Percentiles rank a stretch among this genome's conserved stretches.
phyloP scores from a whole-genome alignment of 1,140 invertebrate genomes.

The Heterodera schachtii region DNA sequence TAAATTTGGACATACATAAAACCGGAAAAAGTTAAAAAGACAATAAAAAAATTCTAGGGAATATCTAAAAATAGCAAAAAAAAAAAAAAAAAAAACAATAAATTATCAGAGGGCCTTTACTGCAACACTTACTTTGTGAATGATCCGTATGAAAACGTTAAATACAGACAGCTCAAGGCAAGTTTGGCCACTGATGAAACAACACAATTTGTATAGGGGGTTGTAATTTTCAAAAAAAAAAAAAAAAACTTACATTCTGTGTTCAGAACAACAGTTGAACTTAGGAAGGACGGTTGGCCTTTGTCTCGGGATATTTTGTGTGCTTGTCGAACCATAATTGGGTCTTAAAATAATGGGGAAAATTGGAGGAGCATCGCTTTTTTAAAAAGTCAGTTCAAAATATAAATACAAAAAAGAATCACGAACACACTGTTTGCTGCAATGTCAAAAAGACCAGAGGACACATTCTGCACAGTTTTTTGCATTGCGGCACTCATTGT shows the following conservation, averaged over 20 bases:
- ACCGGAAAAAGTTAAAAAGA: too few species aligned
- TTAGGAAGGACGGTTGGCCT: constrained; percentile 5
- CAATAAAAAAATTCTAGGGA: too few species aligned
- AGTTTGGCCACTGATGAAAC: constrained; percentile 29
- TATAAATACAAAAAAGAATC: constrained; percentile 27
- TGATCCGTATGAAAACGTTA: constrained; percentile 24
- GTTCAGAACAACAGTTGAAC: constrained; percentile 21
- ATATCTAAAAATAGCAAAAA: too few species aligned
- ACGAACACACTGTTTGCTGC: constrained; percentile 42
- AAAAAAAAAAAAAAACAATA: too few species aligned
- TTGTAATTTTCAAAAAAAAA: constrained; percentile 1
- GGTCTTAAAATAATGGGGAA: constrained; percentile 18
- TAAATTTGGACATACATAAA: too few species aligned
- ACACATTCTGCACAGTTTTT: constrained; percentile 38
- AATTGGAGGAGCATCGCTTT: constrained; percentile 37
- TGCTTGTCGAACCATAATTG: constrained; percentile 16
- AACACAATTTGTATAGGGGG: constrained; percentile 1
- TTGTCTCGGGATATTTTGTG: constrained; percentile 23
- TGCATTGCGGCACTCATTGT: constrained; percentile 26
- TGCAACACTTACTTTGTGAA: not conserved
- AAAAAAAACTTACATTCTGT: constrained; percentile 13
- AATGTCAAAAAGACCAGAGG: constrained; percentile 40
- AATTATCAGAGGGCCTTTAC: too few species aligned
- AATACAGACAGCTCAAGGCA: constrained; percentile 18
- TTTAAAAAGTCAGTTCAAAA: constrained; percentile 8